Base-by-base conservation (phyloP, 2,113 vertebrate species). In the Empidonax traillii region DNA sequence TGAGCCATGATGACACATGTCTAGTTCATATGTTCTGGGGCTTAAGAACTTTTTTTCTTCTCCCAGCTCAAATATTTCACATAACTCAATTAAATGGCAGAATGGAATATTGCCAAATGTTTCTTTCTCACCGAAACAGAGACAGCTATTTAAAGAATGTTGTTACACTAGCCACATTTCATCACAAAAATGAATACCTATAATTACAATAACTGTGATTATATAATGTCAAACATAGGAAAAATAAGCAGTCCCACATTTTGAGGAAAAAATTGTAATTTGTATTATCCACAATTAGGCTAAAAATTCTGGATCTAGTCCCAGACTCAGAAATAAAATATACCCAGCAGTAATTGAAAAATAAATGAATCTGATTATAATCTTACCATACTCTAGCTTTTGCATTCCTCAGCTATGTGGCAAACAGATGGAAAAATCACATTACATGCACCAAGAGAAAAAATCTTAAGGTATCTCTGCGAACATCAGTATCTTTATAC, bases 361-460 rank as follows among this genome's bases (percentile, higher is more conserved):
- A 94, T 62, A 93, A 96, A 93, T 75, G 2, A 90, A 90, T 76
- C 35, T 73, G 37, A 90, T 86, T 75, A 71, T 51, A 92, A 88
- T 93, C 94, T 92, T 72, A 51, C 58, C 5, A 30, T 72, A 61
- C 37, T 47, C 21, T 53, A 80, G 41, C 23, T 91, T 89, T 95
- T 81, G n/a, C 58, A 69, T 86, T 96, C 92, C 65, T 93, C 61
- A 68, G 51, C 49, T 95, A 69, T 74, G 78, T 28, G 33, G 55
- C 65, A 92, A 94, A 92, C 44, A 94, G 72, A 94, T 46, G 23
- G 59, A 93, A 95, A 95, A 96, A 88, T 44, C 56, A 75, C 41
- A 82, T 62, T 94, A 87, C 44, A 52, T 39, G 71, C 51, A 77
- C 44, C 25, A 21, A 28, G 43, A 85, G 58, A 94, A 30, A 92